A percentile compares a stretch with the other conserved stretches of the same genome.
These are phyloP conservation scores for Leucoraja erinaceus DNA, from an alignment of 2,113 vertebrate species.

Conservation along the genomic window DNA sequence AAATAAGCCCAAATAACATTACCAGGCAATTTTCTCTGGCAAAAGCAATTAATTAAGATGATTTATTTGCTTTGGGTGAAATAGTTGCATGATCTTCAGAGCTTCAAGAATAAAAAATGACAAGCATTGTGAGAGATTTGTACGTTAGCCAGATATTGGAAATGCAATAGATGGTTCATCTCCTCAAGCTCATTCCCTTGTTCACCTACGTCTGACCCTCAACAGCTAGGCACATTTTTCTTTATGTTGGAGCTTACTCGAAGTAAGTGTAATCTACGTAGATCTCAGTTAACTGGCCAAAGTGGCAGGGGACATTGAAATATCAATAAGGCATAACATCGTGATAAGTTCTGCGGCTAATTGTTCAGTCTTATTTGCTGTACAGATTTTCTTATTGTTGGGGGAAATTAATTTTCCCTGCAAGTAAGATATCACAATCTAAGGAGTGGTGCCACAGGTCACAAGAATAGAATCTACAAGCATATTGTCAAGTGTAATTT, in stretches of 20 bases:
- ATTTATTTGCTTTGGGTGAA: conserved; percentile 4
- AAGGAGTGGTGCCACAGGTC: not conserved
- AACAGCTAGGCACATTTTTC: too few species aligned
- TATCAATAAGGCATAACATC: not conserved
- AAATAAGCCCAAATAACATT: not conserved
- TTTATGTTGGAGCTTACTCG: too few species aligned
- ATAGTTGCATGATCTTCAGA: not conserved
- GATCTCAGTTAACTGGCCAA: not conserved
- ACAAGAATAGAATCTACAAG: not conserved
- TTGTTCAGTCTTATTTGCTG: not conserved
- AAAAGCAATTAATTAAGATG: not conserved
- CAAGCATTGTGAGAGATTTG: too few species aligned
- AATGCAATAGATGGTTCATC: too few species aligned
- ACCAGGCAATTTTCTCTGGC: not conserved
- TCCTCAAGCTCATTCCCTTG: too few species aligned
- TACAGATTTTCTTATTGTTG: not conserved
- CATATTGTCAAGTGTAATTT: too few species aligned
- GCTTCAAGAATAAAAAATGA: not conserved
- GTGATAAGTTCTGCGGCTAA: not conserved
- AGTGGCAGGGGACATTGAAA: not conserved
- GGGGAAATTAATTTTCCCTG: not conserved
- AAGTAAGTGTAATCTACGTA: not conserved
- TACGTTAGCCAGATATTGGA: too few species aligned
- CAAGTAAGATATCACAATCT: not conserved
- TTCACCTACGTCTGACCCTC: too few species aligned